Conservation (phyloP, 2,888 invertebrate genomes). For the Ichneumoninae sp. region DNA sequence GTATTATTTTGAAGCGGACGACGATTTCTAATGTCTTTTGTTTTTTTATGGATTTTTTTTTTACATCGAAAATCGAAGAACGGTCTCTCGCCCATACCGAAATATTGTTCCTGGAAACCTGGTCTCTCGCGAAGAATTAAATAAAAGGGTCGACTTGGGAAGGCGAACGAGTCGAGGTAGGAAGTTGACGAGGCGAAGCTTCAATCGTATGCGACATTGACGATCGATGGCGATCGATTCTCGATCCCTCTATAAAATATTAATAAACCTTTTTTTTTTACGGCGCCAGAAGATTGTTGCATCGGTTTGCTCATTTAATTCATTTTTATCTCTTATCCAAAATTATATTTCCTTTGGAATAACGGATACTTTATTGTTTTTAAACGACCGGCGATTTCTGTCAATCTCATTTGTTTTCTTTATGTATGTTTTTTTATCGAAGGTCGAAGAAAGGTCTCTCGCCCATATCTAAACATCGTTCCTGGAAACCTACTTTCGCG, state of each 20-base stretch:
- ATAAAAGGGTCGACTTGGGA: constrained; percentile 35
- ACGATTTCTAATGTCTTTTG: not conserved
- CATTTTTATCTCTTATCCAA: not conserved
- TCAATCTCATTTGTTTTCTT: not conserved
- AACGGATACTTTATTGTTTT: not conserved
- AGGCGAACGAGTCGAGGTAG: constrained; percentile 17
- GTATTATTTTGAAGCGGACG: not conserved
- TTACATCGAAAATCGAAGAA: constrained; percentile 5
- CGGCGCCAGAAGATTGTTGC: too few relatives aligned
- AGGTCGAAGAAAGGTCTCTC: not conserved
- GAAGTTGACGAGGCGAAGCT: constrained; percentile 18
- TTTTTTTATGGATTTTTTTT: constrained; percentile 18
- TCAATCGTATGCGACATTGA: not conserved
- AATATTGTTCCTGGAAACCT: constrained; percentile 69
- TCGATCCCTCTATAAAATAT: too few relatives aligned
- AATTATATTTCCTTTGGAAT: not conserved
- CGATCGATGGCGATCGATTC: not conserved
- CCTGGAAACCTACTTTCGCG: constrained; percentile 71
- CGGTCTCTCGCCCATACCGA: constrained; percentile 17
- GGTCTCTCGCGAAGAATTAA: constrained; percentile 67
- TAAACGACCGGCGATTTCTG: not conserved
- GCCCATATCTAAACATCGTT: constrained; percentile 60
- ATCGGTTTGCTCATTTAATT: too few relatives aligned
- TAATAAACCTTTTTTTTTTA: not conserved
- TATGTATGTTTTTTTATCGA: constrained; percentile 21